These are phyloP conservation scores for Pseudoatta argentina DNA, from an alignment of 1,140 invertebrate genomes.

Conservation along the genomic window DNA sequence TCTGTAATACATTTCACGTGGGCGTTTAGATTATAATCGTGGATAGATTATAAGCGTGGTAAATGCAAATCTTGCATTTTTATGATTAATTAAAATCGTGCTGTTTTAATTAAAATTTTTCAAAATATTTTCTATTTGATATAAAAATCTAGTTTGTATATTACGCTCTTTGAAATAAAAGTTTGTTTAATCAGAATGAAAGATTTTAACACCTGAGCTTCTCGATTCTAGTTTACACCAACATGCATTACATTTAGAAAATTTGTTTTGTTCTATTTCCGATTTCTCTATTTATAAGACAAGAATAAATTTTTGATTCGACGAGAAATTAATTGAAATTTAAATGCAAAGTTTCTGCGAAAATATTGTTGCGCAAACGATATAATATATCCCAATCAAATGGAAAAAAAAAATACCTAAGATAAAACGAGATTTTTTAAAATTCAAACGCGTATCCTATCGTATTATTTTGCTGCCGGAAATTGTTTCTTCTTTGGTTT, in stretches of 20 bases:
- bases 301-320: not conserved
- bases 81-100: constrained; percentile 18
- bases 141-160: not conserved
- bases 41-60: not conserved
- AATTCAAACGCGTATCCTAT: not conserved
- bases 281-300: no score
- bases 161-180: constrained; percentile 12
- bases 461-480: not conserved
- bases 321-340: constrained; percentile 7
- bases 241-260: not conserved
- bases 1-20: not conserved
- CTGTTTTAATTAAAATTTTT: constrained; percentile 36
- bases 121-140: not conserved
- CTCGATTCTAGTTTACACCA: not conserved
- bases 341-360: not conserved
- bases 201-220: not conserved
- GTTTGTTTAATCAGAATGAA: not conserved
- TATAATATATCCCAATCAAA: not conserved
- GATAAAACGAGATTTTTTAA: not conserved
- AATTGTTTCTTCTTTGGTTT: not conserved
- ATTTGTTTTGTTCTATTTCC: no score
- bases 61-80: not conserved
- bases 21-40: not conserved
- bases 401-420: not conserved
- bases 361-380: constrained; percentile 8